phyloP scores from a whole-genome alignment of 92 coral and sea anemone species.

The Pocillopora meandrina region DNA sequence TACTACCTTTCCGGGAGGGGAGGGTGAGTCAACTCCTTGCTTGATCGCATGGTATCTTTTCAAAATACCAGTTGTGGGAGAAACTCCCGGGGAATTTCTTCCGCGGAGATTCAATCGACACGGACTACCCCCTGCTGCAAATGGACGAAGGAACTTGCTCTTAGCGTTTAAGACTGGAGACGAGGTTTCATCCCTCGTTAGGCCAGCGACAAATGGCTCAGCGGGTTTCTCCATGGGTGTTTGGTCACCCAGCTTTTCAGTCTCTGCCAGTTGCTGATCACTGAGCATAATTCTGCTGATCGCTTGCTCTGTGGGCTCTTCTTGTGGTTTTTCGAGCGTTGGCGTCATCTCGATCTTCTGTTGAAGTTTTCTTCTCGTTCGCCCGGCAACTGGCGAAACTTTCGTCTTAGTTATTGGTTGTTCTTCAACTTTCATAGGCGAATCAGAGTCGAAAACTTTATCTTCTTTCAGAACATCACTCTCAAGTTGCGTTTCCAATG shows the following conservation, averaged over 20 bases:
- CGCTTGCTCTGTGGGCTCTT: slow-evolving; percentile 4
- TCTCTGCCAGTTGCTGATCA: slow-evolving; percentile 4
- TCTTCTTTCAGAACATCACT: neutral
- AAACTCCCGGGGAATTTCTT: slow-evolving; percentile 75
- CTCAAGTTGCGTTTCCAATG: neutral
- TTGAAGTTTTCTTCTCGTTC: slow-evolving; percentile 67
- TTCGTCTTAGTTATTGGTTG: neutral
- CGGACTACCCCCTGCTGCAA: slow-evolving; percentile 81
- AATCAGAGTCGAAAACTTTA: neutral
- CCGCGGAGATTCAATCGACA: slow-evolving; percentile 57
- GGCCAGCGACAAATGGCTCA: slow-evolving; percentile 23
- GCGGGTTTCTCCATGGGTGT: slow-evolving; percentile 18
- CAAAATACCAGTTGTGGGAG: slow-evolving; percentile 93
- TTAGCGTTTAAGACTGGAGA: slow-evolving; percentile 85
- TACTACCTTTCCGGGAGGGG: slow-evolving; percentile 95
- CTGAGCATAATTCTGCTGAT: slow-evolving; percentile 1
- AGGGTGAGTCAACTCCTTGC: slow-evolving; percentile 83
- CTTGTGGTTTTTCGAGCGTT: slow-evolving; percentile 17
- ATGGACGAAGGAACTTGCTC: slow-evolving; percentile 79
- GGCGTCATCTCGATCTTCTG: slow-evolving; percentile 34
- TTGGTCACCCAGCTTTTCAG: neutral
- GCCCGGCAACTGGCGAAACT: slow-evolving; percentile 81
- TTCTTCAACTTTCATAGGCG: slow-evolving; percentile 13
- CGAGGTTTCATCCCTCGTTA: slow-evolving; percentile 57
- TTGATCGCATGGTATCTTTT: slow-evolving; percentile 70